Evolutionary conservation across 2,888 invertebrate genomes (phyloP), one percentile per base, ranked within the genome.

Genomic region (Idaea dimidiata): DNA sequence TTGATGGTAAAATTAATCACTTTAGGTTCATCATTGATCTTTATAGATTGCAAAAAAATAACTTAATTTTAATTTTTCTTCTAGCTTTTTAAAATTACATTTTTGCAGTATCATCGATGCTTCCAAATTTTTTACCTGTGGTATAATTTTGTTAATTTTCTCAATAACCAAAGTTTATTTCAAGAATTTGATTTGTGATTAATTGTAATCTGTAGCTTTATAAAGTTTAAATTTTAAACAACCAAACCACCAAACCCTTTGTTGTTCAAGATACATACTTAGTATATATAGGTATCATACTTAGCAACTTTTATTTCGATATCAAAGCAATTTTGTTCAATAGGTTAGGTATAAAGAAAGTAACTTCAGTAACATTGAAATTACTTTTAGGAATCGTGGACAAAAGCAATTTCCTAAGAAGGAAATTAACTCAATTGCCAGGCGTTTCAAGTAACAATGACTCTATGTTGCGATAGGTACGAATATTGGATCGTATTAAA

Each of bases 401-500:
- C 72, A 82, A 85, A 81, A 74, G 81, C 80, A 87, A 88, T 88
- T 89, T 88, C 88, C 87, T 82, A 66, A 54, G 63, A 73, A 83
- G 88, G 87, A 88, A 87, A 88, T 87, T 86, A 86, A 74, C 76
- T 76, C 73, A 79, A 81, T 83, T 80, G 75, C 72, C 72, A 72
- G 70, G 74, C 79, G 75, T 74, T 75, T 75, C 62, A 61, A 67
- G 57, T 67, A 66, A 80, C 81, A 82, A 85, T 79, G 67, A 73
- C 72, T 76, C 71, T 73, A 78, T 83, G 81, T 72, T 69, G 69
- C 64, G 61, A 64, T 64, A 71, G 70, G 69, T 65, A 73, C 67
- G 66, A 58, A 61, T 71, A 73, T 80, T 75, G 76, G 62, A 66
- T 70, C 66, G 66, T 76, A 76, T 72, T 65, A 69, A 66, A 65